These are phyloP conservation scores for Tricholaema leucomelas DNA, from an alignment of 2,113 vertebrate genomes.

Conservation along the genomic window DNA sequence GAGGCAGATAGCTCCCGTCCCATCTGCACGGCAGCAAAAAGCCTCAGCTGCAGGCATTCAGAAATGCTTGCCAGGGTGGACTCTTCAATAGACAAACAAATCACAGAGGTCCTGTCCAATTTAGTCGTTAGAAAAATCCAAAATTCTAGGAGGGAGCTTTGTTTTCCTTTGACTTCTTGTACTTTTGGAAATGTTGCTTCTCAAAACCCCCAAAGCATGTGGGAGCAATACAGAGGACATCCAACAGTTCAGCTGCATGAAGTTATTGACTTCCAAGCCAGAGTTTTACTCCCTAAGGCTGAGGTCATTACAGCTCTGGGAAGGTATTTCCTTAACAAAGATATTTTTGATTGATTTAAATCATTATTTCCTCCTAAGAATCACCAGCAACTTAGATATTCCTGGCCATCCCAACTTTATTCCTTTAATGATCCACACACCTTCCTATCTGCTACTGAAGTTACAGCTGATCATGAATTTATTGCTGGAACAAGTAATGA, in stretches of 20 bases:
- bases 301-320: not conserved
- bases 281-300: not conserved
- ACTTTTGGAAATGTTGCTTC: not conserved
- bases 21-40: not conserved
- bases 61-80: not conserved
- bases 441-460: not conserved
- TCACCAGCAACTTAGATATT: not conserved
- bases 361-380: no score
- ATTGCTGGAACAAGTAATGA: not conserved
- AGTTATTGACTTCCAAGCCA: not conserved
- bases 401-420: not conserved
- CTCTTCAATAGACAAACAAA: not conserved
- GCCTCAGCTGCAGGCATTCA: not conserved
- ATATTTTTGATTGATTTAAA: not conserved
- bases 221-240: not conserved
- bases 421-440: not conserved
- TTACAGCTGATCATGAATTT: not conserved
- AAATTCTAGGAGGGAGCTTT: not conserved
- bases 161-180: not conserved
- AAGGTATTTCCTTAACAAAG: not conserved
- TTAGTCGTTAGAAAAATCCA: not conserved
- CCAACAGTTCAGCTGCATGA: not conserved
- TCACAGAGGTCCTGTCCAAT: not conserved
- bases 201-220: not conserved
- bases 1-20: not conserved